Evolutionary conservation across 2,113 vertebrate genomes (phyloP).

Genomic region (Cygnus buccinator): DNA sequence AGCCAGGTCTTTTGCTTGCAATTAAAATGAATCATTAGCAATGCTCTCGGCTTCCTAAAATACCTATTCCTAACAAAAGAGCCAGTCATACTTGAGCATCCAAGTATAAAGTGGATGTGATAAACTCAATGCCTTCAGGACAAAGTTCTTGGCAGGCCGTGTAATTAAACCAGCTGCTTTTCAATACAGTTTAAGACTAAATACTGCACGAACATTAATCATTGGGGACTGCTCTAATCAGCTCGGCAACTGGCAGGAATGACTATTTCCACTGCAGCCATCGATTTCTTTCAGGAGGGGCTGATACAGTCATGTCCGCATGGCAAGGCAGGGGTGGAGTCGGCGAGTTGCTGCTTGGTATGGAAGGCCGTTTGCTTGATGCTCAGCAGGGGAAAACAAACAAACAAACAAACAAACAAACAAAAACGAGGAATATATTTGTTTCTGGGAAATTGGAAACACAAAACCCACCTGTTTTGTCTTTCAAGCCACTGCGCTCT

Average conservation of each 20-base stretch:
- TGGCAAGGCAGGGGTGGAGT: not conserved
- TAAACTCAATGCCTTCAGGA: conserved; percentile 52
- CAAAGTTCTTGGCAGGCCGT: conserved; percentile 14
- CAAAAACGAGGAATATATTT: not conserved
- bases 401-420: too few relatives aligned
- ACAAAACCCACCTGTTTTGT: not conserved
- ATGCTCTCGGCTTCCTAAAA: conserved; percentile 29
- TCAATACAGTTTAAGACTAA: conserved; percentile 59
- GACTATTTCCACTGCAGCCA: conserved; percentile 18
- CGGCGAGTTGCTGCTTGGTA: not conserved
- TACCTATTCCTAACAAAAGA: conserved; percentile 34
- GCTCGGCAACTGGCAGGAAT: not conserved
- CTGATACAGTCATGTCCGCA: not conserved
- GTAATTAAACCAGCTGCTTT: conserved; percentile 67
- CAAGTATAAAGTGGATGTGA: conserved; percentile 43
- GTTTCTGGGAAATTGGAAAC: not conserved
- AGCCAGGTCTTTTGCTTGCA: not conserved
- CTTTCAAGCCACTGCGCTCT: not conserved
- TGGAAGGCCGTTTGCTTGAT: not conserved
- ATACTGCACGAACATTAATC: conserved; percentile 57
- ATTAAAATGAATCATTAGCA: conserved; percentile 5
- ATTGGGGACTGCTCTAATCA: conserved; percentile 50
- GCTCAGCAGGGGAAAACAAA: not conserved
- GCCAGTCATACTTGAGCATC: conserved; percentile 30
- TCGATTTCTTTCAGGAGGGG: conserved; percentile 1